phyloP scores from a whole-genome alignment of 1,140 invertebrate species.

The Zelostemma sp. region DNA sequence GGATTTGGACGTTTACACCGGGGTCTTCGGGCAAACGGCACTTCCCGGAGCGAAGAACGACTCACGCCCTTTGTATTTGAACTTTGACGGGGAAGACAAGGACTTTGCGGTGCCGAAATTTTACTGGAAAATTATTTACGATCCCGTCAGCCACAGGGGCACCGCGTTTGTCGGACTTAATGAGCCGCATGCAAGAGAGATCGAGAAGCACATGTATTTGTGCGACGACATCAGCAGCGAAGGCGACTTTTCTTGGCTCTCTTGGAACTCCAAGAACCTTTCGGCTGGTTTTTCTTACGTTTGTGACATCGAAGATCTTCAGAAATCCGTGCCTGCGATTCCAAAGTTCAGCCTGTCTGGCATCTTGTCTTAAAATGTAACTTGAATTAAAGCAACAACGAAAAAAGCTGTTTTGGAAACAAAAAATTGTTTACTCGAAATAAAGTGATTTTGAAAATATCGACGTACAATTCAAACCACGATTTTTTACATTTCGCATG shows the following conservation, averaged over 20 bases:
- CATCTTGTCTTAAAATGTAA: background rate
- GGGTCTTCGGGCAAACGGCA: background rate
- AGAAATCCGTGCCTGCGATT: background rate
- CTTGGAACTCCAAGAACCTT: background rate
- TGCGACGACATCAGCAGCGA: background rate
- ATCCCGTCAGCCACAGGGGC: background rate
- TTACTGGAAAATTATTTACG: constrained; percentile 11
- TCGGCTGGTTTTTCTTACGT: constrained; percentile 5
- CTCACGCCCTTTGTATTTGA: background rate
- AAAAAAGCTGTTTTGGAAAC: too few species aligned
- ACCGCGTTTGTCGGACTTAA: constrained; percentile 4
- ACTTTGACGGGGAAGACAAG: background rate
- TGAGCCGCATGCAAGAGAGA: background rate
- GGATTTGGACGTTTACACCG: constrained; percentile 7
- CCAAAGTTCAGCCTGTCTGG: background rate
- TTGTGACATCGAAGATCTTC: constrained; percentile 2
- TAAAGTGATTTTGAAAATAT: too few species aligned
- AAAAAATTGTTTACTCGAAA: too few species aligned
- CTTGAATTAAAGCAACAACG: too few species aligned
- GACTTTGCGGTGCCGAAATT: background rate
- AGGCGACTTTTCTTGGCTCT: constrained; percentile 4
- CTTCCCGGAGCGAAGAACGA: background rate
- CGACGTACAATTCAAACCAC: too few species aligned
- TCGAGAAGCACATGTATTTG: constrained; percentile 2
- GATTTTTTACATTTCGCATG: too few species aligned